Conservation (phyloP, 2,113 vertebrate species). For the Oreochromis spilurus region DNA sequence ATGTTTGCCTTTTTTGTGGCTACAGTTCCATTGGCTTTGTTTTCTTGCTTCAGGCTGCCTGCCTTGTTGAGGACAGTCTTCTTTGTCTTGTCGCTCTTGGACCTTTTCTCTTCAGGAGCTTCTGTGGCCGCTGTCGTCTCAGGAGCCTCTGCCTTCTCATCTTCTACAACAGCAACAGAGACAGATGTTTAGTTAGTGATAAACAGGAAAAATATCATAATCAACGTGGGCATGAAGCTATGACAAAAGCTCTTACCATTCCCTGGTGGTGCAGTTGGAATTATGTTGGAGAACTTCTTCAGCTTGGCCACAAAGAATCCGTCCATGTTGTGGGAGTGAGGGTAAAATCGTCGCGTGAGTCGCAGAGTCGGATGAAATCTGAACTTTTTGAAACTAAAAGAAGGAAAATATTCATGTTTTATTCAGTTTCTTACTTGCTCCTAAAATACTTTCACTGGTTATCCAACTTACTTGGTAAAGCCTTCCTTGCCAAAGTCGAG, state of each 20-base stretch:
- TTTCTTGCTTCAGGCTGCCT: background rate
- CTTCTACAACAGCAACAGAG: conserved; percentile 24
- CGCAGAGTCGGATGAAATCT: conserved; percentile 89
- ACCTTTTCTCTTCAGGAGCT: conserved; percentile 16
- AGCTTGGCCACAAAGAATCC: conserved; percentile 96
- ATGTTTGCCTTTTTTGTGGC: background rate
- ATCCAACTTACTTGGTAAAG: conserved; percentile 81
- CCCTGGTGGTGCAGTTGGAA: conserved; percentile 74
- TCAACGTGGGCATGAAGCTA: background rate
- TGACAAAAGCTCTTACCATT: conserved; percentile 33
- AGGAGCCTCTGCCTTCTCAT: conserved; percentile 39
- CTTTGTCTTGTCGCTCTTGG: conserved; percentile 37
- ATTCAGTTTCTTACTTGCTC: background rate
- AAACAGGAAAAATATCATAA: background rate
- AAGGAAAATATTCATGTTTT: background rate
- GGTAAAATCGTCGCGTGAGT: conserved; percentile 86
- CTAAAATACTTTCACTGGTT: background rate
- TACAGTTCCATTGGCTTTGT: conserved; percentile 46
- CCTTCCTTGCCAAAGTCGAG: conserved; percentile 96
- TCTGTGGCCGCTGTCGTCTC: conserved; percentile 8
- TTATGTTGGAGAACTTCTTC: conserved; percentile 90
- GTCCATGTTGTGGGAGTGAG: conserved; percentile 96
- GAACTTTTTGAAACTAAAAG: conserved; percentile 82
- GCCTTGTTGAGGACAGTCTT: conserved; percentile 14
- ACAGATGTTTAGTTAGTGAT: background rate